Evolutionary conservation across 2,113 vertebrate species (phyloP).

Genomic region (Muscicapa adusta): DNA sequence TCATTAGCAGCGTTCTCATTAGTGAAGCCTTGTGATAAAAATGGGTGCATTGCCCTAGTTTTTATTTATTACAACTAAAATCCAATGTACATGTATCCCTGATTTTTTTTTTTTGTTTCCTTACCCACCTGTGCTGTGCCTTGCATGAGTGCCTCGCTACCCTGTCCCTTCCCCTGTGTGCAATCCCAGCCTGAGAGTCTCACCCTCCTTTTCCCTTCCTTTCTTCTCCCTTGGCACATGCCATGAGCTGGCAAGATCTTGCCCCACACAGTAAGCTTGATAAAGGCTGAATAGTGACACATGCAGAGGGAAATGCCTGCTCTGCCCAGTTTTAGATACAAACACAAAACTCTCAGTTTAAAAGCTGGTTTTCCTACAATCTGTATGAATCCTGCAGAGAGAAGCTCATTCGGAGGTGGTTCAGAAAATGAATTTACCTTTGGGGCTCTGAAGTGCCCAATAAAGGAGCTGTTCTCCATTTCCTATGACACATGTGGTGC

Average conservation of each 20-base stretch:
- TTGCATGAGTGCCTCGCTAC: neutral
- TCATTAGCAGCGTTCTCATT: conserved; percentile 59
- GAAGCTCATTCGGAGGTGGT: neutral
- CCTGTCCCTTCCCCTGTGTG: neutral
- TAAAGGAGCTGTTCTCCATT: neutral
- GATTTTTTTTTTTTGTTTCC: neutral
- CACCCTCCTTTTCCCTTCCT: neutral
- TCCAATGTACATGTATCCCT: neutral
- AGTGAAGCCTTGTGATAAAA: conserved; percentile 17
- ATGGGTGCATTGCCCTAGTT: neutral
- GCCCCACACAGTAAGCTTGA: neutral
- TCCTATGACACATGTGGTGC: neutral
- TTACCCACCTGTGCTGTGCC: neutral
- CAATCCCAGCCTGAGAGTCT: neutral
- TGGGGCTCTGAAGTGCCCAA: neutral
- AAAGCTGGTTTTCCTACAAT: neutral
- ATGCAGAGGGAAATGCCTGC: neutral
- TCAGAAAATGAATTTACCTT: neutral
- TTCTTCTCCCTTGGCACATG: neutral
- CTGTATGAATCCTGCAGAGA: neutral
- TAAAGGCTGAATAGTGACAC: neutral
- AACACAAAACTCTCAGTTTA: neutral
- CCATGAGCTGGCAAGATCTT: neutral
- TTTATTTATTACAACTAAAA: conserved; percentile 11
- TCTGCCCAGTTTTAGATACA: neutral